A percentile compares a stretch with the other conserved stretches of the same genome.
phyloP scores from a whole-genome alignment of 2,888 invertebrate species.

The Nipponacmea schrenckii region DNA sequence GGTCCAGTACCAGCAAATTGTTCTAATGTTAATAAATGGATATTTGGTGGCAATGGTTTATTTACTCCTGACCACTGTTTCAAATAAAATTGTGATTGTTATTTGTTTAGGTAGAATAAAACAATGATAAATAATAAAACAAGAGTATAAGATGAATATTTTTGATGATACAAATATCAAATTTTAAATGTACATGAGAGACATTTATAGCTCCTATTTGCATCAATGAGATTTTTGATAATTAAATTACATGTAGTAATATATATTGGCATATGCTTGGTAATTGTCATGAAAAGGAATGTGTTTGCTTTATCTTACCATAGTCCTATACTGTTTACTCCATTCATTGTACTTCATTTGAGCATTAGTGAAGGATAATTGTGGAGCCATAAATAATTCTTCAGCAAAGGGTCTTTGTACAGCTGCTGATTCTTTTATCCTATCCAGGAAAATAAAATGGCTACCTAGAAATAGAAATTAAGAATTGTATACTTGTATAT shows the following conservation, averaged over 20 bases:
- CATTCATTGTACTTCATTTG: slow-evolving; percentile 31
- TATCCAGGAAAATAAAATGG: slow-evolving; percentile 58
- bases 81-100: background rate
- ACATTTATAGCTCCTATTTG: too few species aligned
- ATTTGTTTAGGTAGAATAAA: too few species aligned
- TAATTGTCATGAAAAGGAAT: background rate
- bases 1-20: slow-evolving; percentile 50
- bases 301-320: slow-evolving; percentile 27
- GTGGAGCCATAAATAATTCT: slow-evolving; percentile 56
- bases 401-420: slow-evolving; percentile 55
- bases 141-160: too few species aligned
- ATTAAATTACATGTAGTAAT: too few species aligned
- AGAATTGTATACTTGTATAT: too few species aligned
- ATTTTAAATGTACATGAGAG: too few species aligned
- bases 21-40: slow-evolving; percentile 68
- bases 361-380: slow-evolving; percentile 46
- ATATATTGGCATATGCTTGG: background rate
- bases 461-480: slow-evolving; percentile 46
- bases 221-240: too few species aligned
- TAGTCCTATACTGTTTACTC: slow-evolving; percentile 34
- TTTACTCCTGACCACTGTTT: slow-evolving; percentile 56
- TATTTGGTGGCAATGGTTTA: slow-evolving; percentile 44
- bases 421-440: slow-evolving; percentile 41
- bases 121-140: too few species aligned
- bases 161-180: too few species aligned